Base-by-base conservation (phyloP, 1,140 invertebrate species). In the Zaprionus davidi region DNA sequence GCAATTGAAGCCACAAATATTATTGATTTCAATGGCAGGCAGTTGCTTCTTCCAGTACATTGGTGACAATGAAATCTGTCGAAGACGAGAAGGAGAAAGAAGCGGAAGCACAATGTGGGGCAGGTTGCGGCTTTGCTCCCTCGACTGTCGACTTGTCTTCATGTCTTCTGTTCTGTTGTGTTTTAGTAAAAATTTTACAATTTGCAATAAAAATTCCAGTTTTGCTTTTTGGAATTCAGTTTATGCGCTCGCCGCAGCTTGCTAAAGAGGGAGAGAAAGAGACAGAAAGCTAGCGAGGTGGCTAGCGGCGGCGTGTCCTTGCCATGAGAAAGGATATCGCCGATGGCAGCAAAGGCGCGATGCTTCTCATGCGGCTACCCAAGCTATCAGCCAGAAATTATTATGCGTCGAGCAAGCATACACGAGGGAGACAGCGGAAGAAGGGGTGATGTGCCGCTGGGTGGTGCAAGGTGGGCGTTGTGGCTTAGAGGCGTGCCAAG, bases 161-260 rank as follows among this genome's bases (percentile, higher is more conserved):
- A 41, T 62, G 74, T 36, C 38, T 59, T 38, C 38, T 67, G 66
- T 59, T 53, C 58, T 66, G 76, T 69, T 81, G 70, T 74, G 77
- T 88, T 84, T 90, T 79, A 64, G 60, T 82, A 85, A 85, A 81
- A 90, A 90, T 85, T 90, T 90, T 82, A 81, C 86, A 90, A 90
- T 90, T 90, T 90, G 85, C 85, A 90, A 90, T 90, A 90, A 90
- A 90, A 90, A 90, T 90, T 90, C 85, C 85, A 79, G 72, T 82
- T 88, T 88, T 88, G 63, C 84, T 88, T 90, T 88, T 90, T 76
- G 85, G 85, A 90, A 90, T 90, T 90, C 82, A 82, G 81, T 77
- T 76, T 68, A 66, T 56, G 66, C 51, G 31, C 66, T 63, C 55
- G 63, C 59, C 49, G 20, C 49, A 11, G 58, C 77, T 68, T 13